phyloP scores from a whole-genome alignment of 1,140 invertebrate species.

The Megalopta genalis region DNA sequence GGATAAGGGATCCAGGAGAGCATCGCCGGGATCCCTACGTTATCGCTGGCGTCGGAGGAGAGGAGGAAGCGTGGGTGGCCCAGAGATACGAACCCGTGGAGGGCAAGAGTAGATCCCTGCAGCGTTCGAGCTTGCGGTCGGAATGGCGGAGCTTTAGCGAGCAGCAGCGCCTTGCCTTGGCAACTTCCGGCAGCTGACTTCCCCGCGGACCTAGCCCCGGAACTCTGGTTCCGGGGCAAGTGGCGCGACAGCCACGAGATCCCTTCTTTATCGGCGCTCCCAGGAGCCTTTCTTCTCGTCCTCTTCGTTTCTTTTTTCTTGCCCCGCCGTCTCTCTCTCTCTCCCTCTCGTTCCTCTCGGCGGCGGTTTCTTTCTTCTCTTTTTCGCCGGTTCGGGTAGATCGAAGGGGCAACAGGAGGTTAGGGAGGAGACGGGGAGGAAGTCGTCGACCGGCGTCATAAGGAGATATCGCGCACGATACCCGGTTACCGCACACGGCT shows the following conservation, averaged over 20 bases:
- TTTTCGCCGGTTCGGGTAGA: constrained; percentile 7
- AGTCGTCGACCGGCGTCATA: constrained; percentile 61
- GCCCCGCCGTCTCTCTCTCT: too few relatives aligned
- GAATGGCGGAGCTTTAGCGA: constrained; percentile 57
- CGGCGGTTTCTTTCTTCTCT: constrained; percentile 9
- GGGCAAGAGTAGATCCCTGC: constrained; percentile 56
- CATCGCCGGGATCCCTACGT: constrained; percentile 55
- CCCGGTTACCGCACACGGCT: constrained; percentile 53
- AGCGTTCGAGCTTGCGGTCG: constrained; percentile 46
- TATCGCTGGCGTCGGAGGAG: constrained; percentile 45
- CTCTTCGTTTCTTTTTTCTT: neutral
- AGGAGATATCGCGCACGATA: constrained; percentile 62
- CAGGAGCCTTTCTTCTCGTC: constrained; percentile 9
- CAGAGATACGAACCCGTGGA: constrained; percentile 47
- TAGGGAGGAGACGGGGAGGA: constrained; percentile 3
- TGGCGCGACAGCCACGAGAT: constrained; percentile 41
- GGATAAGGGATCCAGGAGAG: constrained; percentile 27
- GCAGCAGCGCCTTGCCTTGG: constrained; percentile 63
- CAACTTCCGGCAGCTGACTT: constrained; percentile 70
- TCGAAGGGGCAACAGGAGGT: neutral
- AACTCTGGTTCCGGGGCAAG: constrained; percentile 66
- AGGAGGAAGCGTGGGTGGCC: constrained; percentile 11
- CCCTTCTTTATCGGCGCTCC: constrained; percentile 76
- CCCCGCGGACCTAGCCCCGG: constrained; percentile 63
- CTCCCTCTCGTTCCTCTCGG: neutral